phyloP scores from a whole-genome alignment of 2,797 vertebrate genomes.

The Microctenopoma stevenorrisi region DNA sequence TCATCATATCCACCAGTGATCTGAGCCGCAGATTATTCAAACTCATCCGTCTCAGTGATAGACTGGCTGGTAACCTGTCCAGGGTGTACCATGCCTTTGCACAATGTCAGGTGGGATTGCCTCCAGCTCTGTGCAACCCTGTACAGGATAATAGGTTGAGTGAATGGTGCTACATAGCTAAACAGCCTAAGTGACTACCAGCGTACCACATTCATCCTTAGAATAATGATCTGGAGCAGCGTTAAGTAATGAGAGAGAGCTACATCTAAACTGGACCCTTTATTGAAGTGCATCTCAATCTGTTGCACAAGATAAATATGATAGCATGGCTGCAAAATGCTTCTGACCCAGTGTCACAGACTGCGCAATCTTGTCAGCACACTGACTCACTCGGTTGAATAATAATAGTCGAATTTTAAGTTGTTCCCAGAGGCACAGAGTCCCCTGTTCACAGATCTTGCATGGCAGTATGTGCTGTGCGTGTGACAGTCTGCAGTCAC shows the following conservation, averaged over 20 bases:
- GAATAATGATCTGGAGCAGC: conserved; percentile 26
- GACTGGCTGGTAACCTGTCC: too few relatives aligned
- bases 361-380: conserved; percentile 31
- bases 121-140: too few relatives aligned
- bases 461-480: conserved; percentile 37
- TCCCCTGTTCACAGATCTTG: conserved; percentile 36
- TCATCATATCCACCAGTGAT: neutral
- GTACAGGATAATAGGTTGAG: conserved; percentile 5
- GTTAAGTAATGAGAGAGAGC: conserved; percentile 25
- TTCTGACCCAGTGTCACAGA: conserved; percentile 43
- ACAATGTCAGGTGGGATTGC: too few relatives aligned
- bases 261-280: conserved; percentile 28
- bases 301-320: conserved; percentile 29
- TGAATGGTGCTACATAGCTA: conserved; percentile 7
- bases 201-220: neutral
- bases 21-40: too few relatives aligned
- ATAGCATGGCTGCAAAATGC: conserved; percentile 25
- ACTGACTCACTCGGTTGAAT: conserved; percentile 48
- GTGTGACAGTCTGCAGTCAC: conserved; percentile 50
- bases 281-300: conserved; percentile 48
- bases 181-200: conserved; percentile 14
- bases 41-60: too few relatives aligned
- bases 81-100: too few relatives aligned
- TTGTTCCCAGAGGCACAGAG: conserved; percentile 40
- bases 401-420: conserved; percentile 48